Percentiles rank a stretch among this genome's conserved stretches.
These are phyloP conservation scores for Thysanoteuthis rhombus DNA, from an alignment of 2,888 invertebrate species.

Conservation along the genomic window DNA sequence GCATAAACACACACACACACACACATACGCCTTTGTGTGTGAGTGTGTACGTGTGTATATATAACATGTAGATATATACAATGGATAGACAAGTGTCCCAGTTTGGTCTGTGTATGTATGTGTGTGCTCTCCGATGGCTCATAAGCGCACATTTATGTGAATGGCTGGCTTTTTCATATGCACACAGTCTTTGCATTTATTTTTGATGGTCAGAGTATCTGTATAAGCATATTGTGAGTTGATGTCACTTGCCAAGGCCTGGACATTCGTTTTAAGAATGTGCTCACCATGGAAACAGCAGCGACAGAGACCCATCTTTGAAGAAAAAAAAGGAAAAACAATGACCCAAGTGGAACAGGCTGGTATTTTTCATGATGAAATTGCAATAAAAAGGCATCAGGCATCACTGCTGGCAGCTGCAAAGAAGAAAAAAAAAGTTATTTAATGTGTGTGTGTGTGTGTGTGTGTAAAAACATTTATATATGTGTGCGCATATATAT, in stretches of 20 bases:
- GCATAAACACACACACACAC: background rate
- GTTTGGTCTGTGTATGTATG: background rate
- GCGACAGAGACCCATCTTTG: background rate
- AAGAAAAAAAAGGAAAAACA: background rate
- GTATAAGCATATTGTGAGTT: background rate
- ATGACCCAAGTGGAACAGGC: background rate
- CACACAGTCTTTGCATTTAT: background rate
- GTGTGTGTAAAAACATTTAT: background rate
- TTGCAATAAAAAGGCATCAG: background rate
- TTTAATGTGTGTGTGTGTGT: background rate
- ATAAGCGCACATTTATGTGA: background rate
- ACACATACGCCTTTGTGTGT: too few species aligned
- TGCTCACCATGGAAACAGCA: background rate
- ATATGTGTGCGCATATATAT: background rate
- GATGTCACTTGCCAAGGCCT: background rate
- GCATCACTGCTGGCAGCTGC: background rate
- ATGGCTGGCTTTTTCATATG: background rate
- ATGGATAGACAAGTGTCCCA: background rate
- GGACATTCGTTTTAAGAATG: background rate
- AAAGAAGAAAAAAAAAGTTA: background rate
- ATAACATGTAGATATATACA: background rate
- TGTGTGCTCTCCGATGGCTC: background rate
- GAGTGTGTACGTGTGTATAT: background rate
- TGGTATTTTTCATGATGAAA: background rate
- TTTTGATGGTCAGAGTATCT: background rate